Conservation (phyloP, 2,888 invertebrate genomes). For the Amblyjoppa fuscipennis region DNA sequence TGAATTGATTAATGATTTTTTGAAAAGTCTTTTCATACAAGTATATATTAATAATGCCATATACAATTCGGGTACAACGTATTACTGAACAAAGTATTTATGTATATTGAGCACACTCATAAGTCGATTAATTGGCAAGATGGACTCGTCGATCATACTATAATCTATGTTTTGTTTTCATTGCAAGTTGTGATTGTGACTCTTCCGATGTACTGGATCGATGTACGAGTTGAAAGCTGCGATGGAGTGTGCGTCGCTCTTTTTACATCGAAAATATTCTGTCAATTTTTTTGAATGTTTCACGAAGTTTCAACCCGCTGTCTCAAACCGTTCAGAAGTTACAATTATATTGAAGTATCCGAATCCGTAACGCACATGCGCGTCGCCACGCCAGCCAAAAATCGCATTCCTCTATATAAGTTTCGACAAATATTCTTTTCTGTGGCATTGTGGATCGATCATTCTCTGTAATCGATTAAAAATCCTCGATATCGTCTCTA, state of each 20-base stretch:
- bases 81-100: conserved; percentile 65
- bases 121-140: conserved; percentile 65
- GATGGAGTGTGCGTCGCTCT: neutral
- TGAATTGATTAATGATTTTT: neutral
- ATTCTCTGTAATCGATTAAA: no score
- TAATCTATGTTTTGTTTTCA: neutral
- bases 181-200: neutral
- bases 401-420: no score
- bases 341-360: no score
- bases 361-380: no score
- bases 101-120: conserved; percentile 76
- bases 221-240: neutral
- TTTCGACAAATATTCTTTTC: no score
- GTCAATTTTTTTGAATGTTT: no score
- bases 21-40: conserved; percentile 47
- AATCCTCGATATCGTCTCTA: neutral
- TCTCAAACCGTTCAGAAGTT: no score
- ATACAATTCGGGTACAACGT: conserved; percentile 72
- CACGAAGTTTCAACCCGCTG: no score
- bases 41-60: conserved; percentile 64
- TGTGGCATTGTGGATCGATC: no score
- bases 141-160: conserved; percentile 24
- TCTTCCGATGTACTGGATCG: neutral
- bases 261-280: neutral
- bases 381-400: no score